Percentiles rank a stretch among this genome's conserved stretches.
phyloP scores from a whole-genome alignment of 2,888 invertebrate genomes.

The Smittia sp. region DNA sequence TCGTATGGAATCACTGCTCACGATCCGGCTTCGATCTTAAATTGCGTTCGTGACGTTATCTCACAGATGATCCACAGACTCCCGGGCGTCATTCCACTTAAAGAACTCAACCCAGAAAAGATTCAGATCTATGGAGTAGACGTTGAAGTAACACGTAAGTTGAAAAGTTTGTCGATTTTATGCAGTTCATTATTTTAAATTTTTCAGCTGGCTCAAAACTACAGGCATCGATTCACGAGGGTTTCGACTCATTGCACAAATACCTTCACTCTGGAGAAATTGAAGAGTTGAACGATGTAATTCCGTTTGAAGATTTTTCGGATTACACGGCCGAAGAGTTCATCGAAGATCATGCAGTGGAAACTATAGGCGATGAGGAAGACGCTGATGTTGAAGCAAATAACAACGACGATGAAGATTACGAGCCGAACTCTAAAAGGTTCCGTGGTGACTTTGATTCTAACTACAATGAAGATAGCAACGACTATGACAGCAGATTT shows the following conservation, averaged over 20 bases:
- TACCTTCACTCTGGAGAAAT: slow-evolving; percentile 77
- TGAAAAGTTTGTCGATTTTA: too few relatives aligned
- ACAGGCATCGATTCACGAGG: slow-evolving; percentile 73
- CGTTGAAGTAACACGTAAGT: slow-evolving; percentile 69
- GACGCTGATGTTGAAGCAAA: not conserved
- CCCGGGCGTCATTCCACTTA: slow-evolving; percentile 68
- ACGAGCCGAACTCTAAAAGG: not conserved
- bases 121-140: slow-evolving; percentile 82
- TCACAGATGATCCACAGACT: slow-evolving; percentile 67
- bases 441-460: slow-evolving; percentile 7
- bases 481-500: not conserved
- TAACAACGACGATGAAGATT: slow-evolving; percentile 8
- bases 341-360: not conserved
- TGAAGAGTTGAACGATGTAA: slow-evolving; percentile 74
- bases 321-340: slow-evolving; percentile 2
- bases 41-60: slow-evolving; percentile 63
- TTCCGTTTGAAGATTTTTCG: slow-evolving; percentile 62
- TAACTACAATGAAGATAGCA: not conserved
- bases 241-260: slow-evolving; percentile 72
- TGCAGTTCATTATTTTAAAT: too few relatives aligned
- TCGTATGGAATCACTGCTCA: not conserved
- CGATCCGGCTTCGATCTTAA: slow-evolving; percentile 53
- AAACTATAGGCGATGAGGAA: not conserved
- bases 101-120: slow-evolving; percentile 74
- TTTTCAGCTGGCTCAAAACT: slow-evolving; percentile 67